These are phyloP conservation scores for Brachypodius melanocephalos DNA, from an alignment of 2,113 vertebrate genomes.

Conservation along the genomic window DNA sequence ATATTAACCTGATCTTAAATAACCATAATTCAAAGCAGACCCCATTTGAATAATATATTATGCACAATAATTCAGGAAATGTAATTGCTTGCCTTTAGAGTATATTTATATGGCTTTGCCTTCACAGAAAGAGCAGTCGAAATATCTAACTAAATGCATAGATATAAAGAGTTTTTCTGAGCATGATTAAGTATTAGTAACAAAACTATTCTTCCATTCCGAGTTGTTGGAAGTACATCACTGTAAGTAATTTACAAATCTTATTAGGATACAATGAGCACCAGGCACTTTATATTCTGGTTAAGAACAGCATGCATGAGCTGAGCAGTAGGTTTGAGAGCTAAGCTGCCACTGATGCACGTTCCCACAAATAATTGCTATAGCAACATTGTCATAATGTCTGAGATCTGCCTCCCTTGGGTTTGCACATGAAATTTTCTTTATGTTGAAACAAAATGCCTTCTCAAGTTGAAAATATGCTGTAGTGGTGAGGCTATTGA, in stretches of 20 bases:
- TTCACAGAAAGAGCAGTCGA: background rate
- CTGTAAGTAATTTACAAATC: constrained; percentile 50
- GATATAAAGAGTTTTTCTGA: background rate
- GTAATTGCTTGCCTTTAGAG: background rate
- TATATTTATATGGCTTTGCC: background rate
- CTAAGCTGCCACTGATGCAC: constrained; percentile 31
- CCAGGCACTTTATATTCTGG: constrained; percentile 47
- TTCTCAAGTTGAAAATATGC: constrained; percentile 51
- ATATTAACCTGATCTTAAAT: constrained; percentile 41
- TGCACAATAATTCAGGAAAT: constrained; percentile 7
- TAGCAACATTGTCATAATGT: constrained; percentile 70
- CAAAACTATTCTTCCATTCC: background rate
- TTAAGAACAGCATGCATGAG: constrained; percentile 38
- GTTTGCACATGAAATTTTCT: constrained; percentile 69
- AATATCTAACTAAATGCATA: background rate
- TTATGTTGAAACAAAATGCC: constrained; percentile 61
- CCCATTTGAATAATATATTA: background rate
- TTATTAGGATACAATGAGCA: constrained; percentile 16
- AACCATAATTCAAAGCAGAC: background rate
- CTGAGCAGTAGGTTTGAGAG: constrained; percentile 30
- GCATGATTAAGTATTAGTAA: background rate
- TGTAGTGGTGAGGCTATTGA: constrained; percentile 3
- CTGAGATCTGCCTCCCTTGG: constrained; percentile 61
- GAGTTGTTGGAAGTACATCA: constrained; percentile 20
- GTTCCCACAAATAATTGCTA: constrained; percentile 69